These are phyloP conservation scores for Drosophila repleta DNA, from an alignment of 1,140 invertebrate species.

Conservation along the genomic window DNA sequence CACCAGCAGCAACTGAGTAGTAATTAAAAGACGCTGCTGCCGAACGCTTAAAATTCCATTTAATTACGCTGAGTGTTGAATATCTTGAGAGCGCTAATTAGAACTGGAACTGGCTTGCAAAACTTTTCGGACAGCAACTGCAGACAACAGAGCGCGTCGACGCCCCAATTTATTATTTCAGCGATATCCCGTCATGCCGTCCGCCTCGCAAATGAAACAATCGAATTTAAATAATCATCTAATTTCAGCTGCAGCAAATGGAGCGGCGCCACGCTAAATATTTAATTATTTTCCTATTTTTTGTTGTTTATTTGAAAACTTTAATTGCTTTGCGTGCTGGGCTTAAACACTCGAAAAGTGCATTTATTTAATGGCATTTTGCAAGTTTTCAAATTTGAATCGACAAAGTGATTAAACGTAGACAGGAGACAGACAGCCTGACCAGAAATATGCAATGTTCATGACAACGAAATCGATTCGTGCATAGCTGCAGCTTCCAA, in stretches of 20 bases:
- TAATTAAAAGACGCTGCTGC: slow-evolving; percentile 69
- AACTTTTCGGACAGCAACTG: slow-evolving; percentile 68
- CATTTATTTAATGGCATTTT: background rate
- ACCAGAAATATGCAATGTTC: too few species aligned
- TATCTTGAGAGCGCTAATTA: slow-evolving; percentile 75
- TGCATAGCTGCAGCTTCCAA: too few species aligned
- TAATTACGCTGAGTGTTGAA: slow-evolving; percentile 80
- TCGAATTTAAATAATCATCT: slow-evolving; percentile 69
- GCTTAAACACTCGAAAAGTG: background rate
- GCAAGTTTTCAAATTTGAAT: too few species aligned
- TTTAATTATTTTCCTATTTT: slow-evolving; percentile 8
- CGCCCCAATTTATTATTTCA: slow-evolving; percentile 25
- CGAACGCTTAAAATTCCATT: slow-evolving; percentile 78
- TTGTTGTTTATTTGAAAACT: background rate
- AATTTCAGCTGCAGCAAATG: slow-evolving; percentile 43
- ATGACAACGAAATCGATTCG: too few species aligned
- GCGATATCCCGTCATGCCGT: background rate
- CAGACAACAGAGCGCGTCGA: slow-evolving; percentile 20
- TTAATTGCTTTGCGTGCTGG: background rate
- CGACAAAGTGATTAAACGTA: too few species aligned
- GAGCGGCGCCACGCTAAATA: background rate
- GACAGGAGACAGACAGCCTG: too few species aligned
- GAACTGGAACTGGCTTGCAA: slow-evolving; percentile 53
- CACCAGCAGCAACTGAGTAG: slow-evolving; percentile 29
- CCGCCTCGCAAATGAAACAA: slow-evolving; percentile 53